phyloP scores from a whole-genome alignment of 2,888 invertebrate species.

The Synergus gifuensis region DNA sequence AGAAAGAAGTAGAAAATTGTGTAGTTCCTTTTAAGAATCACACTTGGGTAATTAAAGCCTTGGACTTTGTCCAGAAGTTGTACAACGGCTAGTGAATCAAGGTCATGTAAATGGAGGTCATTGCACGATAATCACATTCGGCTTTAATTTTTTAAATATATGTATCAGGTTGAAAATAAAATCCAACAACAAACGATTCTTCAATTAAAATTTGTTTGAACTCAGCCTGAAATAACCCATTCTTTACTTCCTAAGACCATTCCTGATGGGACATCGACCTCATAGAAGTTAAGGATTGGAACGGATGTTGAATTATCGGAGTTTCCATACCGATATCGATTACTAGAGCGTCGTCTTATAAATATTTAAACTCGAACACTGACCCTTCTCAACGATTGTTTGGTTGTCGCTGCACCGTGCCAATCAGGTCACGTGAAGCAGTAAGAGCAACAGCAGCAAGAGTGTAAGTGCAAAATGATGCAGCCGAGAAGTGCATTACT shows the following conservation, averaged over 20 bases:
- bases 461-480: conserved; percentile 40
- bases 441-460: conserved; percentile 18
- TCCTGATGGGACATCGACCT: background rate
- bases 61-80: conserved; percentile 17
- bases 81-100: conserved; percentile 18
- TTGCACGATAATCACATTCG: conserved; percentile 13
- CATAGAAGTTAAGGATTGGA: background rate
- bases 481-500: conserved; percentile 52
- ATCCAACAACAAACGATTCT: background rate
- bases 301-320: background rate
- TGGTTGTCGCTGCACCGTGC: conserved; percentile 52
- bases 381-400: conserved; percentile 64
- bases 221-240: too few relatives aligned
- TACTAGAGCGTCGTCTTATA: conserved; percentile 55
- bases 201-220: too few relatives aligned
- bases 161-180: background rate
- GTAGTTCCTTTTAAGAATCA: conserved; percentile 34
- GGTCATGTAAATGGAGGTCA: conserved; percentile 29
- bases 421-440: conserved; percentile 50
- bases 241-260: background rate
- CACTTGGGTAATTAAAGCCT: conserved; percentile 32
- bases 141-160: background rate
- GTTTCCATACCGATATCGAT: conserved; percentile 5
- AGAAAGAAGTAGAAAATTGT: conserved; percentile 27
- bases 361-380: conserved; percentile 70